Evolutionary conservation across 2,888 invertebrate genomes (phyloP).

Genomic region (Andrena flavipes): DNA sequence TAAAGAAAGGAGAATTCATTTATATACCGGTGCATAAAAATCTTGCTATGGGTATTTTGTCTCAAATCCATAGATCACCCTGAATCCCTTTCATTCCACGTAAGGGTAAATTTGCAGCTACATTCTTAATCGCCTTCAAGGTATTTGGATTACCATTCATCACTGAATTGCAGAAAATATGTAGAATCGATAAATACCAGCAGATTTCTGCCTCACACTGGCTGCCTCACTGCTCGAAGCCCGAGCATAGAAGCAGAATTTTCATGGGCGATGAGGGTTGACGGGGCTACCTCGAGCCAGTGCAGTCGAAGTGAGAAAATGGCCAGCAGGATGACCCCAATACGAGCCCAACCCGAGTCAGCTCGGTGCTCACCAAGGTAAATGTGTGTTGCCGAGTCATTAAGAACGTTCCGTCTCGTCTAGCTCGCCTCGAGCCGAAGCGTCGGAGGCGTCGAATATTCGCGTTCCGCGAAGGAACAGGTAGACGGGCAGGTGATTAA

Average conservation of each 20-base stretch:
- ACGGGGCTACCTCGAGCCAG: not conserved
- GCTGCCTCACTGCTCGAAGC: not conserved
- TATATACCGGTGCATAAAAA: too few relatives aligned
- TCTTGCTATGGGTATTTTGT: too few relatives aligned
- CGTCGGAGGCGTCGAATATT: slow-evolving; percentile 29
- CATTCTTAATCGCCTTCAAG: too few relatives aligned
- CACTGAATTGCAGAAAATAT: too few relatives aligned
- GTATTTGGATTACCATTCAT: too few relatives aligned
- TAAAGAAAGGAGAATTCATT: too few relatives aligned
- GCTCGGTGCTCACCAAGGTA: not conserved
- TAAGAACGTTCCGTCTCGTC: slow-evolving; percentile 43
- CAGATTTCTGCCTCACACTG: not conserved
- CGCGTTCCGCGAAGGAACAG: slow-evolving; percentile 13
- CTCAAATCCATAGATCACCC: too few relatives aligned
- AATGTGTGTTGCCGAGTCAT: slow-evolving; percentile 45
- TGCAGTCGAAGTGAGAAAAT: slow-evolving; percentile 59
- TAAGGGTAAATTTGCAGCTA: too few relatives aligned
- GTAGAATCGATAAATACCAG: not conserved
- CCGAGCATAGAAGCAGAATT: not conserved
- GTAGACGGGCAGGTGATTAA: slow-evolving; percentile 41
- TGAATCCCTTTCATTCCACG: too few relatives aligned
- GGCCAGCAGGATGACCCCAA: slow-evolving; percentile 72
- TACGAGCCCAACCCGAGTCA: slow-evolving; percentile 53
- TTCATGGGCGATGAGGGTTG: not conserved
- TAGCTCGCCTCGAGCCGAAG: slow-evolving; percentile 9